Conservation (phyloP, 2,888 invertebrate species). For the Argyra leucocephala region DNA sequence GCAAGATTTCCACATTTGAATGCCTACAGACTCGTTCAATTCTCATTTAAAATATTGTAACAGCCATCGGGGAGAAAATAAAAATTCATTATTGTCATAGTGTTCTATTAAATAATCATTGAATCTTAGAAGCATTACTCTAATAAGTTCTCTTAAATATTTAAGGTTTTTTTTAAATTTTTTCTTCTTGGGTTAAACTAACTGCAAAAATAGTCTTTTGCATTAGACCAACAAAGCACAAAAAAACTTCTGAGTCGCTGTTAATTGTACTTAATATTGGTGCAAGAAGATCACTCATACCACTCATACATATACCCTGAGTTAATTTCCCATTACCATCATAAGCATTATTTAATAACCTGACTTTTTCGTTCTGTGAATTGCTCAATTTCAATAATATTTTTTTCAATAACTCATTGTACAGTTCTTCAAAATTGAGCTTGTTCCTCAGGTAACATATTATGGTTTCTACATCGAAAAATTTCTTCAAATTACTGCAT, state of each 20-base stretch:
- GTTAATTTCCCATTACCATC: slow-evolving; percentile 77
- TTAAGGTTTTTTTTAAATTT: slow-evolving; percentile 12
- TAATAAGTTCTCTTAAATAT: slow-evolving; percentile 70
- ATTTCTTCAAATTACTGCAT: slow-evolving; percentile 70
- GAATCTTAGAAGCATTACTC: slow-evolving; percentile 84
- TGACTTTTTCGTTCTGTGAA: slow-evolving; percentile 84
- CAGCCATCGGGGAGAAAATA: slow-evolving; percentile 94
- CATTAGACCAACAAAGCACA: slow-evolving; percentile 97
- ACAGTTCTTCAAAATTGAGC: slow-evolving; percentile 74
- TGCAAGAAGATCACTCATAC: slow-evolving; percentile 91
- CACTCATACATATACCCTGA: no score
- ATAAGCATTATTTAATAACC: slow-evolving; percentile 85
- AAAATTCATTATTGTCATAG: slow-evolving; percentile 76
- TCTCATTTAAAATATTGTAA: slow-evolving; percentile 81
- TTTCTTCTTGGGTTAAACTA: background rate
- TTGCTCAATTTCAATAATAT: slow-evolving; percentile 91
- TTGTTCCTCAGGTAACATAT: slow-evolving; percentile 67
- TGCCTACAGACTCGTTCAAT: slow-evolving; percentile 77
- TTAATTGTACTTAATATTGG: slow-evolving; percentile 88
- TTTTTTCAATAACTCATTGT: slow-evolving; percentile 90
- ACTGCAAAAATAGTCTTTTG: slow-evolving; percentile 81
- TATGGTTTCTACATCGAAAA: slow-evolving; percentile 55
- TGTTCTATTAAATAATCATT: slow-evolving; percentile 74
- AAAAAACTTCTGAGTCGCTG: slow-evolving; percentile 92
- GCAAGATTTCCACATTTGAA: slow-evolving; percentile 93